Conservation (phyloP, 1,140 invertebrate genomes). For the Eufriesea mexicana region DNA sequence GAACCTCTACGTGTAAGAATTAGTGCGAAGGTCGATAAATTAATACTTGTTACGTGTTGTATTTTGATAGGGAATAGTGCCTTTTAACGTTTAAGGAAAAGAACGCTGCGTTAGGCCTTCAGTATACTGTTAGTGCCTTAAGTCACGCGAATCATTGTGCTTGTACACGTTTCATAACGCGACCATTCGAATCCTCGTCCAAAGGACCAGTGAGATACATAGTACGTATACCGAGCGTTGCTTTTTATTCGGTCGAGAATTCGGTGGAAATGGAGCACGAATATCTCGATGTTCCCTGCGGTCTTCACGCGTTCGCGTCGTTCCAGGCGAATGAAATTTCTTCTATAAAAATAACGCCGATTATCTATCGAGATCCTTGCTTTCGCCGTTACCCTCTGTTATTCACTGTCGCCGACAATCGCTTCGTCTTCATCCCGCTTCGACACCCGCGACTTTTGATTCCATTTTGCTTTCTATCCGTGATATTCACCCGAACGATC, state of each 20-base stretch:
- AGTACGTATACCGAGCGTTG: constrained; percentile 16
- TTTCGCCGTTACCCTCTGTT: not conserved
- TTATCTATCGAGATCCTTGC: not conserved
- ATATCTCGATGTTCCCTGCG: not conserved
- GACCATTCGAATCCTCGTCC: constrained; percentile 60
- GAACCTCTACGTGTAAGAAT: constrained; percentile 57
- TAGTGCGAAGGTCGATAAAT: constrained; percentile 64
- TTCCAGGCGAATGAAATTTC: constrained; percentile 14
- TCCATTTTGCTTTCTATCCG: not conserved
- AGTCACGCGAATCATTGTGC: constrained; percentile 73
- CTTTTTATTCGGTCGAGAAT: constrained; percentile 29
- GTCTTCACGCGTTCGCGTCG: constrained; percentile 12
- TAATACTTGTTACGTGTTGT: constrained; percentile 68
- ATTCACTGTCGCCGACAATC: not conserved
- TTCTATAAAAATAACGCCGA: not conserved
- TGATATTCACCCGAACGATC: not conserved
- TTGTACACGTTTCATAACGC: constrained; percentile 68
- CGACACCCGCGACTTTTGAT: not conserved
- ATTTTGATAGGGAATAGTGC: constrained; percentile 79
- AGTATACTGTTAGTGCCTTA: constrained; percentile 79
- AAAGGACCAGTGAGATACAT: constrained; percentile 48
- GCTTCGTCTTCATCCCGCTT: not conserved
- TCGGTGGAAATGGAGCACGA: not conserved
- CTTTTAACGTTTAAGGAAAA: constrained; percentile 74
- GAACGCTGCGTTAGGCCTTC: constrained; percentile 71